Evolutionary conservation across 2,888 invertebrate genomes (phyloP), one percentile per base, ranked within the genome.

Genomic region (Caenorhabditis sp.): DNA sequence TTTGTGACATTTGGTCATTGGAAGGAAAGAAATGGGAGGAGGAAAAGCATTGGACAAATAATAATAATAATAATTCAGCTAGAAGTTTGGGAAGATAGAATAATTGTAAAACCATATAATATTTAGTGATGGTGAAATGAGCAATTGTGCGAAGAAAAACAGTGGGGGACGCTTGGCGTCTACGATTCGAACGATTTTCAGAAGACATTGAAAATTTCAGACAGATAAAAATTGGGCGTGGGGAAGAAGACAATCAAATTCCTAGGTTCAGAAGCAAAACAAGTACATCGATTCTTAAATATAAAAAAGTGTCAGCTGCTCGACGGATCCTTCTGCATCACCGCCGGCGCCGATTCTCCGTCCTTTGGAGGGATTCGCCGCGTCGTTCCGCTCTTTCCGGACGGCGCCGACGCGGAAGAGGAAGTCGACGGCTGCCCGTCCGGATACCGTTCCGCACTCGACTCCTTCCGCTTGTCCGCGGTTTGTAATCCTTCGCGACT

Each of bases 331-430:
- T 43, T 45, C 26, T 63, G 50, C 63, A 63, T 53, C 9, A 63
- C 50, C 13, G 63, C 63, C 17, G 63, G 63, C 30, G 63, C 63
- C 15, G 53, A 53, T 26, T 63, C 63, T 13, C 63, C 63, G 24
- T 63, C 63, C 15, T 63, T 63, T 17, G 63, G 63, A n/a, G 63
- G 63, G 53, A 63, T 63, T 17, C 45, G 17, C 13, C 63, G 24
- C 11, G n/a, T 46, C 13, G 17, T 43, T 50, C 35, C 37, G 11
- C 39, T n/a, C n/a, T n/a, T n/a, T n/a, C n/a, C n/a, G 2, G 35
- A 32, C 11, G 62, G 39, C 5, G 22, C 27, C 17, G 20, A 32
- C 3, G 45, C 53, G 0, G 53, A 43, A n/a, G 53, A 53, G 11
- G 63, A 63, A 30, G 63, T 63, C 2, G 63, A 62, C n/a, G 52